These are phyloP conservation scores for Melanotaenia duboulayi DNA, from an alignment of 2,113 vertebrate species.

Conservation along the genomic window DNA sequence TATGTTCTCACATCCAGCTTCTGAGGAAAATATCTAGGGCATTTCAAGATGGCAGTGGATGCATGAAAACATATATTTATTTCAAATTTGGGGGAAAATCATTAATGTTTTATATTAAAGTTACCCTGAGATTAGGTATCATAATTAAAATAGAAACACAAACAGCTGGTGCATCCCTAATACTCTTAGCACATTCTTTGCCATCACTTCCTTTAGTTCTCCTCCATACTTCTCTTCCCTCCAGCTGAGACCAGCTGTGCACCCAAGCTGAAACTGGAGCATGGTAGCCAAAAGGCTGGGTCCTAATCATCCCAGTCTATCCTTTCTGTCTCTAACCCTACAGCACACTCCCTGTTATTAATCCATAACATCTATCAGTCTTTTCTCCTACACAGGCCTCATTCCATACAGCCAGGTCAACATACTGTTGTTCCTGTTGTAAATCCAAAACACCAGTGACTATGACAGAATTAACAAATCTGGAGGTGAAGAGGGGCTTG, in stretches of 20 bases:
- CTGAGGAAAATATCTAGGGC: no score
- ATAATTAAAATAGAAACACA: neutral
- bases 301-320: conserved; percentile 20
- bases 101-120: no score
- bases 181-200: neutral
- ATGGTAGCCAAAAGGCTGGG: conserved; percentile 40
- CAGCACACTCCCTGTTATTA: conserved; percentile 42
- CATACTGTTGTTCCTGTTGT: conserved; percentile 46
- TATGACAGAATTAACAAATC: conserved; percentile 32
- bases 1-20: no score
- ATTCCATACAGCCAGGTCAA: conserved; percentile 49
- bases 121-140: no score
- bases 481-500: conserved; percentile 32
- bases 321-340: conserved; percentile 22
- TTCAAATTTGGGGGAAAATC: no score
- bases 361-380: conserved; percentile 30
- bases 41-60: no score
- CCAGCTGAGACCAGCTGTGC: conserved; percentile 29
- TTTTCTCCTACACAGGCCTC: conserved; percentile 35
- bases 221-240: neutral
- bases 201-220: neutral
- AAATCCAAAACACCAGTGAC: conserved; percentile 40
- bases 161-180: neutral
- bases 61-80: no score
- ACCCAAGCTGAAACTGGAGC: conserved; percentile 25